Percentiles rank a stretch among this genome's conserved stretches.
Conservation (phyloP, 2,888 invertebrate genomes). For the Glaucopsyche alexis region DNA sequence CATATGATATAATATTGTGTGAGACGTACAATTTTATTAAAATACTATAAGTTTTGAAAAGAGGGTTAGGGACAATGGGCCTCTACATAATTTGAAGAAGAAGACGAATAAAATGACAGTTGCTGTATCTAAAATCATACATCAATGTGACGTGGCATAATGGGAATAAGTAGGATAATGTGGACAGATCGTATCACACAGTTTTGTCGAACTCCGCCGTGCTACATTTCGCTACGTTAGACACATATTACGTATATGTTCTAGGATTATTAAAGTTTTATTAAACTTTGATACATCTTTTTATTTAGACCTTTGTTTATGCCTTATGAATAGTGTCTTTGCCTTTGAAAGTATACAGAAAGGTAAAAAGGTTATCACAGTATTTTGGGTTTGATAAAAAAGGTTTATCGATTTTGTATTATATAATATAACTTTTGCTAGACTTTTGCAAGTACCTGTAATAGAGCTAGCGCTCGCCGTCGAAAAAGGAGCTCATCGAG, state of each 20-base stretch:
- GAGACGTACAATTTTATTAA: too few species aligned
- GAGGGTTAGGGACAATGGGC: too few species aligned
- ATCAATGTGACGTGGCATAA: constrained; percentile 14
- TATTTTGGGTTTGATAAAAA: background rate
- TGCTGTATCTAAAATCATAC: background rate
- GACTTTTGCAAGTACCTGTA: too few species aligned
- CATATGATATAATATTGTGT: too few species aligned
- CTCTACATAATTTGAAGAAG: too few species aligned
- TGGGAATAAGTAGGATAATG: constrained; percentile 28
- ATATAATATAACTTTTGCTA: background rate
- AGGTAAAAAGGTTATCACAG: background rate
- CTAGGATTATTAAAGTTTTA: background rate
- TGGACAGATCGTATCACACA: constrained; percentile 22
- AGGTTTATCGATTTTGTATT: background rate
- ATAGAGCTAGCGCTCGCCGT: too few species aligned
- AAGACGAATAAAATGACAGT: background rate
- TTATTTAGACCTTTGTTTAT: background rate
- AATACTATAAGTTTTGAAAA: too few species aligned
- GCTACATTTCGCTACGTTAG: background rate
- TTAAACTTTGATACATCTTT: constrained; percentile 8
- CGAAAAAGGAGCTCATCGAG: too few species aligned
- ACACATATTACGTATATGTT: background rate
- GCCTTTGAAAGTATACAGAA: constrained; percentile 1
- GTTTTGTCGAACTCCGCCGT: constrained; percentile 22
- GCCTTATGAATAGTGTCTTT: background rate